A percentile compares a stretch with the other conserved stretches of the same genome.
Conservation (phyloP, 1,140 invertebrate genomes). For the Cheumatopsyche charites region DNA sequence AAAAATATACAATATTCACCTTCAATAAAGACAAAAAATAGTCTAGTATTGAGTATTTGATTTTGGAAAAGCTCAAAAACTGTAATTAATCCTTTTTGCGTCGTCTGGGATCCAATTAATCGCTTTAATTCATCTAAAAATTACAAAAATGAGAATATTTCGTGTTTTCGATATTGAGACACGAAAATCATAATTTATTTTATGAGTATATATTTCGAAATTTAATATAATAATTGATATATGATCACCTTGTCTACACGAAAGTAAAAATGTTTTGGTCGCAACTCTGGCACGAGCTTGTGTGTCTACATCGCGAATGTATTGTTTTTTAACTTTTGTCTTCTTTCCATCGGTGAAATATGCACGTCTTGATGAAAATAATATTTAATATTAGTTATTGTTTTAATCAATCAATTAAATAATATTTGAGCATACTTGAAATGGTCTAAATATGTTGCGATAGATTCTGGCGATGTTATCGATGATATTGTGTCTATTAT, state of each 20-base stretch:
- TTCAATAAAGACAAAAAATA: constrained; percentile 88
- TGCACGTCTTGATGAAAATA: constrained; percentile 65
- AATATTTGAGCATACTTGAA: constrained; percentile 73
- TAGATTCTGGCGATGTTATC: constrained; percentile 86
- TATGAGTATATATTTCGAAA: not conserved
- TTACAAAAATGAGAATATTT: not conserved
- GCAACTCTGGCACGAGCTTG: constrained; percentile 82
- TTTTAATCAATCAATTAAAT: not conserved
- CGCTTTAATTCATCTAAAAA: constrained; percentile 86
- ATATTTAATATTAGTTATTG: constrained; percentile 31
- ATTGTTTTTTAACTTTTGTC: constrained; percentile 63
- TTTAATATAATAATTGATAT: constrained; percentile 33
- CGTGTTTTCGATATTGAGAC: not conserved
- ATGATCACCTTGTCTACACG: constrained; percentile 73
- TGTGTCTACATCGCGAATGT: constrained; percentile 71
- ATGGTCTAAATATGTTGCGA: constrained; percentile 84
- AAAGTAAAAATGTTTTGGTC: constrained; percentile 83
- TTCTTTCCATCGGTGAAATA: constrained; percentile 79
- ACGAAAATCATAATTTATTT: not conserved
- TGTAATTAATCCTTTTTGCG: constrained; percentile 82
- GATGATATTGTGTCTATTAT: constrained; percentile 92
- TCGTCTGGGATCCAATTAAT: constrained; percentile 90
- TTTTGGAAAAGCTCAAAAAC: constrained; percentile 90
- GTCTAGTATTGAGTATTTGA: constrained; percentile 81
- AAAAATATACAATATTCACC: constrained; percentile 48